Evolutionary conservation across 2,113 vertebrate genomes (phyloP), one percentile per base, ranked within the genome.

Genomic region (Halcyon senegalensis): DNA sequence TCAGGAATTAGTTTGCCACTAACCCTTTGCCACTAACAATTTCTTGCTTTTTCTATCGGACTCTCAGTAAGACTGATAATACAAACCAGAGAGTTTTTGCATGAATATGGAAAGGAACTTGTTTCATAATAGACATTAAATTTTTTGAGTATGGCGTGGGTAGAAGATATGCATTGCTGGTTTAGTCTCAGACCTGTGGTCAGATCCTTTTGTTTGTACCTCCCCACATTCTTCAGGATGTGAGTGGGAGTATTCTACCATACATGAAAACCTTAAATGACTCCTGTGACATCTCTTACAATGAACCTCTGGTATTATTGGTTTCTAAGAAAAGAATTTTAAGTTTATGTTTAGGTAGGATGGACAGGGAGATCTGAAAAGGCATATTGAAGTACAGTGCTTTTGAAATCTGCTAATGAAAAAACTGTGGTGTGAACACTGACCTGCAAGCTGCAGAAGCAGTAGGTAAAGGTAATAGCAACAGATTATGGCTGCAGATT

Each of bases 201-300:
- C 88, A 96, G 68, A 90, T 74, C 79, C 85, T 86, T 87, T 95
- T 94, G 85, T 90, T 93, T 96, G 82, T 94, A 80, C 68, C 37
- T 91, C 73, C 53, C 56, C 43, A 75, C 85, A 53, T 92, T 96
- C 72, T 92, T 93, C 90, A 96, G 96, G 90, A 92, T 96, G 85
- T 90, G 90, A 93, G 93, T 96, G 85, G 90, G 94, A 96, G 93
- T 93, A n/a, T 66, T 87, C 74, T 79, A 15, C 74, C 41, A 37
- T 82, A 68, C 15, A 35, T 25, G 37, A 87, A 73, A 95, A 92
- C 83, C 68, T 75, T 88, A 70, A 90, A 74, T 0, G 6, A 83
- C 68, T 90, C 72, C 76, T 84, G 27, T 77, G 80, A 77, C 68
- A 67, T 79, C 48, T 90, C 46, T 77, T 88, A 30, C 2, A 23